Evolutionary conservation across 2,888 invertebrate species (phyloP).

Genomic region (Leptura quadrifasciata): DNA sequence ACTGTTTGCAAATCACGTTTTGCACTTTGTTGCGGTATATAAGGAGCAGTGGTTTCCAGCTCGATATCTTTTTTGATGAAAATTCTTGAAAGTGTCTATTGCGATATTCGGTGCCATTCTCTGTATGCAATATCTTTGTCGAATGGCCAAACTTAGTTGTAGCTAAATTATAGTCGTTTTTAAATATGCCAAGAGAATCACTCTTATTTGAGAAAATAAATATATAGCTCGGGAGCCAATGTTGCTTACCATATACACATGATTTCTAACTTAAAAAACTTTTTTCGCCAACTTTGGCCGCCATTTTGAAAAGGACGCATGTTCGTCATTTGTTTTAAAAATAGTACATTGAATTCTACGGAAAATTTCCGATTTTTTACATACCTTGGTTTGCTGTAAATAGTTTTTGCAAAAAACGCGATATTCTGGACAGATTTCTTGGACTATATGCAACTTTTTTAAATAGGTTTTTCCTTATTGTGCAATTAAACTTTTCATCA

Average conservation of each 20-base stretch:
- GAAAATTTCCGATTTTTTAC: too few relatives aligned
- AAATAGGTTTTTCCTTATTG: too few relatives aligned
- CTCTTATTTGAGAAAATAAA: conserved; percentile 48
- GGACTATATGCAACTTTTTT: too few relatives aligned
- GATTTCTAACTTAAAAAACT: too few relatives aligned
- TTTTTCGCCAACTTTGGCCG: too few relatives aligned
- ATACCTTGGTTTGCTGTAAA: too few relatives aligned
- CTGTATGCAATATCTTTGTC: not conserved
- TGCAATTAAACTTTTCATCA: too few relatives aligned
- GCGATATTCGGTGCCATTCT: conserved; percentile 9
- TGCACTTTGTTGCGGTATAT: conserved; percentile 60
- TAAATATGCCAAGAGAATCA: conserved; percentile 47
- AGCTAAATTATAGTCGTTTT: conserved; percentile 10
- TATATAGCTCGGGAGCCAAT: conserved; percentile 40
- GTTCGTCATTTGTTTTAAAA: too few relatives aligned
- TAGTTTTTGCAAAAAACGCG: too few relatives aligned
- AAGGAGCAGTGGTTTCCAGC: conserved; percentile 55
- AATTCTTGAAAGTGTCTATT: conserved; percentile 28
- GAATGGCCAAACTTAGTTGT: conserved; percentile 44
- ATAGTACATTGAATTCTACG: too few relatives aligned
- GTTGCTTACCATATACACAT: conserved; percentile 50
- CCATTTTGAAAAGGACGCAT: too few relatives aligned
- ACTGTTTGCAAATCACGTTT: conserved; percentile 65
- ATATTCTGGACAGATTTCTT: too few relatives aligned
- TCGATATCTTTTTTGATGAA: conserved; percentile 51